Evolutionary conservation across 1,140 invertebrate species (phyloP).

Genomic region (Hyles vespertilio): DNA sequence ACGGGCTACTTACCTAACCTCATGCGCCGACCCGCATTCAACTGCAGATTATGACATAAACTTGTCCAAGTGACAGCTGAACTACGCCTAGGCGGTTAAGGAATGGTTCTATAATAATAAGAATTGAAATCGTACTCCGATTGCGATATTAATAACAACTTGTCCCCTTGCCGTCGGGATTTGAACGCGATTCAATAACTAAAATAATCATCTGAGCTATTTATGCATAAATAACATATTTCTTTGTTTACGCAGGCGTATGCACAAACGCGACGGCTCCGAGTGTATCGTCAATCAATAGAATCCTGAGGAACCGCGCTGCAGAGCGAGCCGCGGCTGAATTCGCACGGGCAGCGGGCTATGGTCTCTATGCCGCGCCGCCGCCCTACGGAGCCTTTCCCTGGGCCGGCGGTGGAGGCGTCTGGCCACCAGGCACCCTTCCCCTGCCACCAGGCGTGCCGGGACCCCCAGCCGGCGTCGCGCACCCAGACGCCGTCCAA

Average conservation of each 20-base stretch:
- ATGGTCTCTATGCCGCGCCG: slow-evolving; percentile 87
- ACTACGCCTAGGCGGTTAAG: no score
- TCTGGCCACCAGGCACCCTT: slow-evolving; percentile 65
- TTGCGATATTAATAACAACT: no score
- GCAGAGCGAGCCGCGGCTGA: slow-evolving; percentile 95
- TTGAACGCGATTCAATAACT: no score
- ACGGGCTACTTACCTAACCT: no score
- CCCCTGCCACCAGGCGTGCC: slow-evolving; percentile 73
- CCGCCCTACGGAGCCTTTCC: slow-evolving; percentile 82
- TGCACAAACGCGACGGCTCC: slow-evolving; percentile 94
- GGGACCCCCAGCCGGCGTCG: slow-evolving; percentile 69
- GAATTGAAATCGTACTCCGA: no score
- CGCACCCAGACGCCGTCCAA: slow-evolving; percentile 74
- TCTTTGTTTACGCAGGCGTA: slow-evolving; percentile 72
- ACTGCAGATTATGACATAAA: no score
- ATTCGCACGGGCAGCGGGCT: slow-evolving; percentile 92
- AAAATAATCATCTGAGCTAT: no score
- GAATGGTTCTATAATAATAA: no score
- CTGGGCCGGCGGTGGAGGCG: slow-evolving; percentile 75
- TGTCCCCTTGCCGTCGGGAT: no score
- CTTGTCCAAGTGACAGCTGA: no score
- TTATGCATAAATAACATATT: no score
- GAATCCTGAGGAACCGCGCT: slow-evolving; percentile 92
- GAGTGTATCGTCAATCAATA: slow-evolving; percentile 94
- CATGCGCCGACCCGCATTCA: no score